Conservation (phyloP, 2,113 vertebrate genomes). For the mouse (Mus musculus) region DNA sequence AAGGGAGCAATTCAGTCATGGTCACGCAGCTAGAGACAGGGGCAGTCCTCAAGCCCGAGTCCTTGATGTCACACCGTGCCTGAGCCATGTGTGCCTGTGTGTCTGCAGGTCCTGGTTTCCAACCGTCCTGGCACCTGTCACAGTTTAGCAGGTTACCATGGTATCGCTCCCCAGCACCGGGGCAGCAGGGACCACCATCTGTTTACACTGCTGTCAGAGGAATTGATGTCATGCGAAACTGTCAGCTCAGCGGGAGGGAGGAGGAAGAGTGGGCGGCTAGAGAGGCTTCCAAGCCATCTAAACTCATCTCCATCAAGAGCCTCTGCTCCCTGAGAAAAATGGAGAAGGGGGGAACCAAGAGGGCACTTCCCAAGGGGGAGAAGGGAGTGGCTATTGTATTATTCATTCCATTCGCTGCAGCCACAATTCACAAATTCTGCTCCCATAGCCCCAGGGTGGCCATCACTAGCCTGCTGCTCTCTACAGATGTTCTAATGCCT, state of each 20-base stretch:
- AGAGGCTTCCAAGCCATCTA: slow-evolving; percentile 76
- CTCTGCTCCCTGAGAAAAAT: slow-evolving; percentile 26
- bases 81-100: not conserved
- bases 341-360: not conserved
- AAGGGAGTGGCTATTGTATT: not conserved
- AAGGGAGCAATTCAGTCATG: not conserved
- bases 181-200: slow-evolving; percentile 83
- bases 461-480: not conserved
- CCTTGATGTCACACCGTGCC: not conserved
- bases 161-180: slow-evolving; percentile 75
- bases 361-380: not conserved
- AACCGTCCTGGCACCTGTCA: slow-evolving; percentile 79
- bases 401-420: not conserved
- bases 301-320: slow-evolving; percentile 77
- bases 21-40: not conserved
- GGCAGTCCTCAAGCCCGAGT: fast-evolving
- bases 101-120: slow-evolving; percentile 79
- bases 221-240: slow-evolving; percentile 79
- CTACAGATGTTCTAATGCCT: not conserved
- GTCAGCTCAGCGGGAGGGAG: slow-evolving; percentile 73
- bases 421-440: not conserved
- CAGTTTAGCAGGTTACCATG: slow-evolving; percentile 82
- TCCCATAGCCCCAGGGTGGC: not conserved
- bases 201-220: slow-evolving; percentile 83
- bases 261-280: slow-evolving; percentile 80